phyloP scores from a whole-genome alignment of 2,888 invertebrate genomes.

The Seira sanloemensis region DNA sequence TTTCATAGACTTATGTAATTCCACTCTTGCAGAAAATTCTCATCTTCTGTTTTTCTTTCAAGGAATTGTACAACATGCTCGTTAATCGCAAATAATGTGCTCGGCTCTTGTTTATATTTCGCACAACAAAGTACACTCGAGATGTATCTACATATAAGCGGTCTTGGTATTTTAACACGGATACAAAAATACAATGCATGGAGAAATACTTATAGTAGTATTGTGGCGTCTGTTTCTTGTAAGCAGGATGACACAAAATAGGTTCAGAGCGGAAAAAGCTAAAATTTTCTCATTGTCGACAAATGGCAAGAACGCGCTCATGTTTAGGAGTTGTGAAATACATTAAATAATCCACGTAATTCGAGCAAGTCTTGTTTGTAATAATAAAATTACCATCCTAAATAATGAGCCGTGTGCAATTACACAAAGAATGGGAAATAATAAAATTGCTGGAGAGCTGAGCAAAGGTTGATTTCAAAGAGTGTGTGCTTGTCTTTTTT shows the following conservation, averaged over 20 bases:
- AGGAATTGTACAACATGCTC: background rate
- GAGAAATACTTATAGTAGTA: too few species aligned
- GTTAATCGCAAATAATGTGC: slow-evolving; percentile 30
- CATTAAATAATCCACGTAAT: background rate
- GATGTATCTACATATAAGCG: too few species aligned
- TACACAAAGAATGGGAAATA: slow-evolving; percentile 12
- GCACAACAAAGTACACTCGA: background rate
- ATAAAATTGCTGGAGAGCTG: background rate
- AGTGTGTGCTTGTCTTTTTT: background rate
- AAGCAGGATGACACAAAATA: too few species aligned
- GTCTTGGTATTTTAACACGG: too few species aligned
- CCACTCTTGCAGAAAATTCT: background rate
- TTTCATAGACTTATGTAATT: background rate
- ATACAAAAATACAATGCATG: too few species aligned
- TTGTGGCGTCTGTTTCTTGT: too few species aligned
- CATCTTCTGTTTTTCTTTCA: background rate
- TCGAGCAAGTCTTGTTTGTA: background rate
- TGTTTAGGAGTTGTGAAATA: background rate
- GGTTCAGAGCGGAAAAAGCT: too few species aligned
- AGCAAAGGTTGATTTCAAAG: background rate
- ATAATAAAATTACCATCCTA: background rate
- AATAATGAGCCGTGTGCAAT: background rate
- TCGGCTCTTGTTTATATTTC: background rate
- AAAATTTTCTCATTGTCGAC: slow-evolving; percentile 46
- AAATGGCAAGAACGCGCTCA: slow-evolving; percentile 5